phyloP scores from a whole-genome alignment of 2,113 vertebrate species.

The Ellobius talpinus region DNA sequence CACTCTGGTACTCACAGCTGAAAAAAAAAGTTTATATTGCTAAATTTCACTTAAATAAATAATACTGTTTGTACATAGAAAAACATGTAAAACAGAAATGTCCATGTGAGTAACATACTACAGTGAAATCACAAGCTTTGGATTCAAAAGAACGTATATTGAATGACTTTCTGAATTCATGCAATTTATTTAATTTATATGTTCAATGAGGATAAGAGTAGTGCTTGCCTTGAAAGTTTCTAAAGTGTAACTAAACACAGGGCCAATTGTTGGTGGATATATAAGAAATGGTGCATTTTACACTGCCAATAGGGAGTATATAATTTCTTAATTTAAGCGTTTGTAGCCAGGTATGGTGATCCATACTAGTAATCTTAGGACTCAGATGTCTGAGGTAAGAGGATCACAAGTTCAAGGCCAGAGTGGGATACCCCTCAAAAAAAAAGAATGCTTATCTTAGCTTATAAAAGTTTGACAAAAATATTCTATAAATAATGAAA shows the following conservation, averaged over 20 bases:
- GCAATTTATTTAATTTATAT: constrained; percentile 47
- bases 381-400: background rate
- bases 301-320: constrained; percentile 10
- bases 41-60: constrained; percentile 69
- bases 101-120: constrained; percentile 45
- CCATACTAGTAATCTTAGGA: background rate
- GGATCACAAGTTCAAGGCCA: background rate
- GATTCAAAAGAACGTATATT: constrained; percentile 50
- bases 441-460: constrained; percentile 36
- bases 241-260: background rate
- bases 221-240: background rate
- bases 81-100: constrained; percentile 60
- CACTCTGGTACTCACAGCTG: constrained; percentile 97
- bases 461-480: constrained; percentile 63
- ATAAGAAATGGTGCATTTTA: constrained; percentile 47
- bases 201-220: constrained; percentile 27
- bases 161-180: constrained; percentile 53
- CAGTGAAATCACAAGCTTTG: constrained; percentile 58
- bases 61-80: constrained; percentile 57
- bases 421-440: background rate
- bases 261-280: background rate
- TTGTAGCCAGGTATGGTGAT: background rate
- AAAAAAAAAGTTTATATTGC: constrained; percentile 82
- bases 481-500: background rate
- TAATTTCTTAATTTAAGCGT: constrained; percentile 18